Evolutionary conservation across 2,888 invertebrate species (phyloP), one percentile per base, ranked within the genome.

Genomic region (Chelonus formosanus): DNA sequence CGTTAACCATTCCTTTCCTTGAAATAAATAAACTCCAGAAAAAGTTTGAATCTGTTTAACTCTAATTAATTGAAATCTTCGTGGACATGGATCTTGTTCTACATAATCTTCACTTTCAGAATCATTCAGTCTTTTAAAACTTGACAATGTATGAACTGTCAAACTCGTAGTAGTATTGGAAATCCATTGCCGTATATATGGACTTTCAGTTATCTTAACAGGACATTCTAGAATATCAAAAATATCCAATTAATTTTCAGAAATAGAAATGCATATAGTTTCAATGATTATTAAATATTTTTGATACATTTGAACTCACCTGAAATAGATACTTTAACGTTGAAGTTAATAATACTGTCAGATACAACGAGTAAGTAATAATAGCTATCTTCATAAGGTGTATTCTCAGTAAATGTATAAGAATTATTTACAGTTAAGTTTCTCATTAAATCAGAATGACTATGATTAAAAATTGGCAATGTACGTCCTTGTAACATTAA

Each of bases 1-100:
- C 6, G 85, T 85, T 67, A 85, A 80, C 84, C 84, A 84, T 61
- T 86, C 85, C 68, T 80, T 79, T n/a, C 85, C 85, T 85, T 86
- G 65, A 43, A 86, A 74, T 36, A 86, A 76, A 70, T 86, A 86
- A 36, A 84, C 80, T 36, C 83, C 82, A 6, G 85, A 85, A 72
- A 86, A 86, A 57, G 82, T 83, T 70, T 85, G 83, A 0, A 84
- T 76, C 65, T 86, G 83, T 72, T 85, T 84, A 8, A 86, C 82
- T 55, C 86, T 76, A 20, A 82, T 80, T 4, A 86, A 78, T 64
- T 85, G 83, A 72, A 84, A 85, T 68, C 83, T 80, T 66, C 84
- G 84, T 62, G 84, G 73, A 68, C 85, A 85, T 1, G 73, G 70
- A 70, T 83, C 77, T 44, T 72, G 71, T 20, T 61, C 70, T 5